These are phyloP conservation scores for Trichomycterus rosablanca DNA, from an alignment of 2,113 vertebrate species.

Conservation along the genomic window DNA sequence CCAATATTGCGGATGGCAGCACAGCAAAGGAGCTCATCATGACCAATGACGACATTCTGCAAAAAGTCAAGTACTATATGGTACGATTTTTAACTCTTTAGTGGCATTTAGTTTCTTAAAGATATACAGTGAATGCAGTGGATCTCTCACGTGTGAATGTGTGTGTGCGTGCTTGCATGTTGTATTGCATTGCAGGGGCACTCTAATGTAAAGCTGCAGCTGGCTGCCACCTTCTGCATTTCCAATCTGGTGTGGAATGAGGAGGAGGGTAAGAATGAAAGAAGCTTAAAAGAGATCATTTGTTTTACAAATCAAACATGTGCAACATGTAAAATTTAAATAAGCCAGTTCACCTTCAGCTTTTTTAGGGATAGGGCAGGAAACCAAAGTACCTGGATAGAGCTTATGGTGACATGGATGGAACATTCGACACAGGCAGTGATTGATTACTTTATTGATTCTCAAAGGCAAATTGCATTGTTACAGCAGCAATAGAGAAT, in stretches of 20 bases:
- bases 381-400: too few species aligned
- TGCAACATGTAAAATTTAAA: too few species aligned
- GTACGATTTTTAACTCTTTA: slow-evolving; percentile 53
- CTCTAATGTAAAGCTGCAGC: slow-evolving; percentile 93
- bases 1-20: slow-evolving; percentile 94
- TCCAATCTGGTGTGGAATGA: slow-evolving; percentile 98
- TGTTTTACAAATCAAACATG: too few species aligned
- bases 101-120: too few species aligned
- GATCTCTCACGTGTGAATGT: not conserved
- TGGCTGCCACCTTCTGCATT: slow-evolving; percentile 94
- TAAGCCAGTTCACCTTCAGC: too few species aligned
- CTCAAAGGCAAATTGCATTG: too few species aligned
- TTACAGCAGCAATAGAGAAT: too few species aligned
- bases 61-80: slow-evolving; percentile 99
- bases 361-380: too few species aligned
- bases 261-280: slow-evolving; percentile 83
- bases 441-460: too few species aligned
- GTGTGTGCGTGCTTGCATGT: slow-evolving; percentile 1
- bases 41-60: slow-evolving; percentile 96
- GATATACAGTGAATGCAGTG: not conserved
- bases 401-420: too few species aligned
- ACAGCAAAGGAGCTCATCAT: slow-evolving; percentile 96
- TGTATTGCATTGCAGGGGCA: slow-evolving; percentile 77
- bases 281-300: too few species aligned
- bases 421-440: too few species aligned